phyloP scores from a whole-genome alignment of 2,113 vertebrate species.

The Gopherus evgoodei region DNA sequence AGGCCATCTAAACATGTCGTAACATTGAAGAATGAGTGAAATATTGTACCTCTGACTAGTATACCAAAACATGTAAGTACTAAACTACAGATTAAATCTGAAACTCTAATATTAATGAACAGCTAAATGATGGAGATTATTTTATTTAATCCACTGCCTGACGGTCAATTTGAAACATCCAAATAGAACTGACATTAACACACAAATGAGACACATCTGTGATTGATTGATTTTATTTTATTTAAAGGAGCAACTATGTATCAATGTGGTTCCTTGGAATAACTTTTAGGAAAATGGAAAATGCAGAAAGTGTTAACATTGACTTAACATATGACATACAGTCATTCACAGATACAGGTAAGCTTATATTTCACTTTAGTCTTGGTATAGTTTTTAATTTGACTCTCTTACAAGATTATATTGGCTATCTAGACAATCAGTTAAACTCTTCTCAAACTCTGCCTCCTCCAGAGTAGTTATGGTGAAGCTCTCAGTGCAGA shows the following conservation, averaged over 20 bases:
- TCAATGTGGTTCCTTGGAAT: conserved; percentile 99
- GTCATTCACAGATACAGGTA: conserved; percentile 96
- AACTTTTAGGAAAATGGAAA: conserved; percentile 94
- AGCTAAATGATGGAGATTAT: neutral
- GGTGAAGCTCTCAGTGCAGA: neutral
- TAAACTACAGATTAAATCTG: neutral
- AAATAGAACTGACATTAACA: neutral
- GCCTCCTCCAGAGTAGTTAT: neutral
- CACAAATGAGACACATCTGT: neutral
- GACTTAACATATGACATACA: conserved; percentile 97
- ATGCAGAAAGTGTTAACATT: conserved; percentile 91
- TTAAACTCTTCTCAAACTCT: neutral
- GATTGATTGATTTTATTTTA: neutral
- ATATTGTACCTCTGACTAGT: neutral
- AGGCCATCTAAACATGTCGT: neutral
- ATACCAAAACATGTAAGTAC: neutral
- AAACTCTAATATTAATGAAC: neutral
- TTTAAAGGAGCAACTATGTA: conserved; percentile 86
- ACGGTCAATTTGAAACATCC: neutral
- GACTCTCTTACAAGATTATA: neutral
- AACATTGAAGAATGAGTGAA: neutral
- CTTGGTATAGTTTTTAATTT: neutral
- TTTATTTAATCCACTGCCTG: neutral
- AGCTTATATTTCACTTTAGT: conserved; percentile 29
- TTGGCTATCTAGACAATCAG: no score